These are phyloP conservation scores for Mizuhopecten yessoensis DNA, from an alignment of 1,140 invertebrate genomes.

Conservation along the genomic window DNA sequence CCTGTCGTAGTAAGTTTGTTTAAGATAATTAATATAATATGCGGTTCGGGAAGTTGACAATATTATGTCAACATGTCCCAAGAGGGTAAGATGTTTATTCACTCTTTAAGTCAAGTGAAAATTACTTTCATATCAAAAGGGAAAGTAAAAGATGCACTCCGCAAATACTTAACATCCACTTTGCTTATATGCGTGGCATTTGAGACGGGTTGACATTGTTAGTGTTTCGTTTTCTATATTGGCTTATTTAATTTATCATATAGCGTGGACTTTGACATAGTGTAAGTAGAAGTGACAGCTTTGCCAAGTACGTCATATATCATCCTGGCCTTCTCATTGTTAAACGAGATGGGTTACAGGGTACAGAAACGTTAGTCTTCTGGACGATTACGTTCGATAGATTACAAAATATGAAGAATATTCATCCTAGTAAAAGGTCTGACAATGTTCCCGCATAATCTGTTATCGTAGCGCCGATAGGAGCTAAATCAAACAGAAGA, in stretches of 20 bases:
- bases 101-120: neutral
- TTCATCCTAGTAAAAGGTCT: neutral
- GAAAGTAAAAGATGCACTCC: neutral
- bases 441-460: neutral
- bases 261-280: neutral
- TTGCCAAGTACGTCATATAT: neutral
- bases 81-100: neutral
- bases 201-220: neutral
- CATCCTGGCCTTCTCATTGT: neutral
- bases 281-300: neutral
- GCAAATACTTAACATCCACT: neutral
- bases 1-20: neutral
- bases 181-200: neutral
- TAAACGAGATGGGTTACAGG: neutral
- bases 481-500: neutral
- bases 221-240: neutral
- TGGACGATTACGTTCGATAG: neutral
- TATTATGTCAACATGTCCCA: neutral
- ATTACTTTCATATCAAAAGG: neutral
- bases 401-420: neutral
- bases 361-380: neutral
- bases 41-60: neutral
- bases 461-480: neutral
- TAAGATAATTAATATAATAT: no score
- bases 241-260: neutral